Evolutionary conservation across 2,113 vertebrate genomes (phyloP).

Genomic region (Actenoides hombroni): DNA sequence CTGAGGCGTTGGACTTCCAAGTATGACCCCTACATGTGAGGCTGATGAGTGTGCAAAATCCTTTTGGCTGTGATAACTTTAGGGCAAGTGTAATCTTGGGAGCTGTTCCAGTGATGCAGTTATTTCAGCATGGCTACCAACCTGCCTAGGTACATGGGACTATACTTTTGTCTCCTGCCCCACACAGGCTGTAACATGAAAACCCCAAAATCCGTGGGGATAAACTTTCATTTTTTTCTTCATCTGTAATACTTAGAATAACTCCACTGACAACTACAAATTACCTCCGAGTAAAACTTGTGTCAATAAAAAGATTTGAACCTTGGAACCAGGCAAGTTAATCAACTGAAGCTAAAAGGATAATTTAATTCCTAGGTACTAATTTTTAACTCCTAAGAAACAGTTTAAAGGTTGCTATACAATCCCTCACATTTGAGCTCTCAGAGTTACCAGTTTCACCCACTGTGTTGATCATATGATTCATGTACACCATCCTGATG

Average conservation of each 20-base stretch:
- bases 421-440: neutral
- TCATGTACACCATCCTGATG: neutral
- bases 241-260: neutral
- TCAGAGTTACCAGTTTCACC: neutral
- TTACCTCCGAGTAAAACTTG: neutral
- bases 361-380: neutral
- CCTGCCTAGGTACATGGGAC: neutral
- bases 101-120: neutral
- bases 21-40: neutral
- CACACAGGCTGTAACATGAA: neutral
- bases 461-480: neutral
- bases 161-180: neutral
- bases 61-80: neutral
- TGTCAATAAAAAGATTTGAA: neutral
- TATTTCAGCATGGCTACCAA: neutral
- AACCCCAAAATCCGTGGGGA: accelerated
- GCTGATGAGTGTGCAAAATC: neutral
- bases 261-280: neutral
- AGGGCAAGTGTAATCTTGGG: neutral
- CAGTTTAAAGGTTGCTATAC: neutral
- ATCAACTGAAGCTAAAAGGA: neutral
- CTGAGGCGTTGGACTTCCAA: neutral
- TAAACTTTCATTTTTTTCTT: neutral
- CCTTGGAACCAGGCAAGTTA: neutral
- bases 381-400: neutral